Conservation (phyloP, 2,888 invertebrate genomes). For the Amblyteles armatorius region DNA sequence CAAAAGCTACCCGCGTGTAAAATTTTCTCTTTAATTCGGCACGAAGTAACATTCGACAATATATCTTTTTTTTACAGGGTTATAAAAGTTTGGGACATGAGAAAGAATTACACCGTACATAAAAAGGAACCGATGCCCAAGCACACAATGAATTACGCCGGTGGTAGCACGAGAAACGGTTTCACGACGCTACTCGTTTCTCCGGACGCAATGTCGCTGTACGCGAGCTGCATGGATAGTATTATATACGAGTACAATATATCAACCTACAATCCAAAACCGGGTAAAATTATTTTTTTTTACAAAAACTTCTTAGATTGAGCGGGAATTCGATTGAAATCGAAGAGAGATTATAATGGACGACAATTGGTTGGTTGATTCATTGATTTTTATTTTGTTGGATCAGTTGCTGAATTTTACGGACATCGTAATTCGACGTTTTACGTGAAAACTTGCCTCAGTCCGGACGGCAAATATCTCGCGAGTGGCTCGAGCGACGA, state of each 20-base stretch:
- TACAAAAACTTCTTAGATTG: not conserved
- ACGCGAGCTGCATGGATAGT: constrained; percentile 95
- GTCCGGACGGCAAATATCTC: constrained; percentile 92
- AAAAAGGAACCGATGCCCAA: constrained; percentile 90
- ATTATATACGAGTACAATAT: constrained; percentile 94
- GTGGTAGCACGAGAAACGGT: constrained; percentile 89
- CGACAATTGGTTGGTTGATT: not conserved
- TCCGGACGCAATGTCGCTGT: constrained; percentile 89
- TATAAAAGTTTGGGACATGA: constrained; percentile 95
- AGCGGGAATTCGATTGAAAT: not conserved
- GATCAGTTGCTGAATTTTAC: constrained; percentile 83
- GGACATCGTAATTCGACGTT: constrained; percentile 93
- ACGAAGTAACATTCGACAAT: constrained; percentile 11
- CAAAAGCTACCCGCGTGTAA: not conserved
- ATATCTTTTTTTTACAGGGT: constrained; percentile 80
- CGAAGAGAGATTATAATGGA: not conserved
- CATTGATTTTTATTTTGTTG: constrained; percentile 15
- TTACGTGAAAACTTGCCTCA: constrained; percentile 93
- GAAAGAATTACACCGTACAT: constrained; percentile 91
- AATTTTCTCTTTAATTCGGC: not conserved
- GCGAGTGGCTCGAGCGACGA: constrained; percentile 96
- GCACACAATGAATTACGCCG: constrained; percentile 90
- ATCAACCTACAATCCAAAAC: constrained; percentile 88
- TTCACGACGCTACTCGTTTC: constrained; percentile 93
- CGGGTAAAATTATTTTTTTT: constrained; percentile 83